phyloP scores from a whole-genome alignment of 2,797 vertebrate species.

The Gadopsis bispinosus region DNA sequence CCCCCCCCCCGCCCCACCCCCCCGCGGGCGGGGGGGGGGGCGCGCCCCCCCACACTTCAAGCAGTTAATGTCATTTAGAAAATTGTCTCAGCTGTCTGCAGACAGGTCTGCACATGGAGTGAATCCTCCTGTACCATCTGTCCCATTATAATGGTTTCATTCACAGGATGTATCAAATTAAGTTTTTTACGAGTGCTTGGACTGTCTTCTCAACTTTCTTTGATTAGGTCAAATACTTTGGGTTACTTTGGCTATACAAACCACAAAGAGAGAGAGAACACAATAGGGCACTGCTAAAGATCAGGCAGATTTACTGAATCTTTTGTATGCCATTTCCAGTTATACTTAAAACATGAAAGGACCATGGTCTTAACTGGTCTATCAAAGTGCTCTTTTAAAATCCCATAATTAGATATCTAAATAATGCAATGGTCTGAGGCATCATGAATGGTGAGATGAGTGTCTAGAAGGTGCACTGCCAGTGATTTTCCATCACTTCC shows the following conservation, averaged over 20 bases:
- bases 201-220: neutral
- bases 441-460: slow-evolving; percentile 34
- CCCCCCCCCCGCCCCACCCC: too few relatives aligned
- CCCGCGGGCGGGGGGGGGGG: neutral
- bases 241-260: neutral
- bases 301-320: slow-evolving; percentile 10
- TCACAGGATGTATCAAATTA: slow-evolving; percentile 33
- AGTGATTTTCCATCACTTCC: slow-evolving; percentile 30
- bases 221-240: slow-evolving; percentile 18
- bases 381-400: slow-evolving; percentile 25
- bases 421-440: slow-evolving; percentile 15
- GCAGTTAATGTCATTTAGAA: slow-evolving; percentile 43
- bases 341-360: slow-evolving; percentile 4
- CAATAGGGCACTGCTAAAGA: neutral
- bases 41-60: too few relatives aligned
- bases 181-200: slow-evolving; percentile 32
- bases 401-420: slow-evolving; percentile 30
- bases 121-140: slow-evolving; percentile 36
- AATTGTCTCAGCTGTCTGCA: slow-evolving; percentile 26
- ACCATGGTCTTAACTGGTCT: neutral
- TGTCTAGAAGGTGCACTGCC: neutral
- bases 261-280: neutral
- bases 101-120: slow-evolving; percentile 36
- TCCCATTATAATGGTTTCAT: slow-evolving; percentile 24
- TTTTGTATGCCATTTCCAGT: slow-evolving; percentile 2